These are phyloP conservation scores for Corvus hawaiiensis DNA, from an alignment of 2,113 vertebrate species.

Conservation along the genomic window DNA sequence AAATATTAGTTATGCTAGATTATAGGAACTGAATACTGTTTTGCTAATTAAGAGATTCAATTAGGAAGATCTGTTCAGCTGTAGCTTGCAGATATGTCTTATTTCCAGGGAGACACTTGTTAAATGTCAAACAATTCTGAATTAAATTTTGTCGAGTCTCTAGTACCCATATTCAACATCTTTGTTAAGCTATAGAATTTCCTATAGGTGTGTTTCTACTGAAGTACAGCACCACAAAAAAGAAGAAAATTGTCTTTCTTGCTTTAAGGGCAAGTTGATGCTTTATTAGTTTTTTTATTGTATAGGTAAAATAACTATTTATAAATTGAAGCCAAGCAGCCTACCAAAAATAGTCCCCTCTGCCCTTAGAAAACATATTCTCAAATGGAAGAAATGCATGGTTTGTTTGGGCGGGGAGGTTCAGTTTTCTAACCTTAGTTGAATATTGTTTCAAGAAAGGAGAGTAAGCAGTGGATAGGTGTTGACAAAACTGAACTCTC, in stretches of 20 bases:
- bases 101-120: not conserved
- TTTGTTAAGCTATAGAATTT: not conserved
- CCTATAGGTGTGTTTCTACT: not conserved
- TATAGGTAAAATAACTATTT: not conserved
- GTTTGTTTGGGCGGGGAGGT: accelerated
- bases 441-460: not conserved
- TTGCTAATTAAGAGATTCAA: constrained; percentile 45
- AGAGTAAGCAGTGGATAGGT: not conserved
- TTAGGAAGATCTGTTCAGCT: constrained; percentile 30
- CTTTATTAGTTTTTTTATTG: not conserved
- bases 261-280: not conserved
- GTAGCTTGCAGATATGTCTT: constrained; percentile 21
- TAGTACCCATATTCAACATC: not conserved
- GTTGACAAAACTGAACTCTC: not conserved
- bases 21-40: constrained; percentile 4
- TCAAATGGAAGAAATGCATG: not conserved
- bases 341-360: accelerated
- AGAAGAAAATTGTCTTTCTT: not conserved
- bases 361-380: not conserved
- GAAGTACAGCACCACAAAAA: not conserved
- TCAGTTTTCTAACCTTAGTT: not conserved
- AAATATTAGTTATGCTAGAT: constrained; percentile 52
- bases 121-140: constrained; percentile 9
- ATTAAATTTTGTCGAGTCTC: not conserved
- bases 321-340: not conserved